Evolutionary conservation across 2,888 invertebrate genomes (phyloP).

Genomic region (Hirtodrosophila cameraria): DNA sequence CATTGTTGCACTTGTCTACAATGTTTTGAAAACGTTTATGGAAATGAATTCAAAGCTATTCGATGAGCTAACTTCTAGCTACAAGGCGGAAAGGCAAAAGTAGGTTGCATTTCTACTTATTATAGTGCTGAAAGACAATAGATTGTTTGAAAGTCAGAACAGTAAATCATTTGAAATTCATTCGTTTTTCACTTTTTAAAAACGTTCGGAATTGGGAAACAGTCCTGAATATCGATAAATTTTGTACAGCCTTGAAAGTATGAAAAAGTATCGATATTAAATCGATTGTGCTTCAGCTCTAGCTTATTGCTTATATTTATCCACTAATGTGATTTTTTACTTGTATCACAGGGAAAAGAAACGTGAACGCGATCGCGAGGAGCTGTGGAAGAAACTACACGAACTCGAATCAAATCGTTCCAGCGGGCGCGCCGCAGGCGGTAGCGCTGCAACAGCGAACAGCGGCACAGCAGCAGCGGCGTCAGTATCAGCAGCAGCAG

Average conservation of each 20-base stretch:
- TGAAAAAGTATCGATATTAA: no score
- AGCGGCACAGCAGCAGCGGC: constrained; percentile 53
- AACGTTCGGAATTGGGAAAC: no score
- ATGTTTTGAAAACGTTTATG: constrained; percentile 98
- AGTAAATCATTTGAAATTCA: no score
- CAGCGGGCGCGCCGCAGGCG: constrained; percentile 80
- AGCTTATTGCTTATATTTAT: no score
- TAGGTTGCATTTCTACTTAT: constrained; percentile 85
- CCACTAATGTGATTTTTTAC: no score
- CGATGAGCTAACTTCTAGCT: constrained; percentile 98
- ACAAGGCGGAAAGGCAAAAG: constrained; percentile 99
- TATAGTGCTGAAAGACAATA: neutral
- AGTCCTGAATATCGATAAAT: neutral
- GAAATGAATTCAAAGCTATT: constrained; percentile 98
- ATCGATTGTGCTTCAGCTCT: no score
- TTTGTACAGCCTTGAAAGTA: no score
- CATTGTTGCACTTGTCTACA: constrained; percentile 96
- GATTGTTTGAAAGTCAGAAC: no score
- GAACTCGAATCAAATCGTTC: constrained; percentile 92
- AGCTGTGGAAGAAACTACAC: constrained; percentile 97
- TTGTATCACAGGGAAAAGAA: constrained; percentile 83
- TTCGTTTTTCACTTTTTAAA: no score
- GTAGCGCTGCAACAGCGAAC: constrained; percentile 72
- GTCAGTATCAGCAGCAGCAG: constrained; percentile 63
- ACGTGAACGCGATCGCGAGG: constrained; percentile 96